Evolutionary conservation across 2,888 invertebrate species (phyloP).

Genomic region (Sphaerophoria taeniata): DNA sequence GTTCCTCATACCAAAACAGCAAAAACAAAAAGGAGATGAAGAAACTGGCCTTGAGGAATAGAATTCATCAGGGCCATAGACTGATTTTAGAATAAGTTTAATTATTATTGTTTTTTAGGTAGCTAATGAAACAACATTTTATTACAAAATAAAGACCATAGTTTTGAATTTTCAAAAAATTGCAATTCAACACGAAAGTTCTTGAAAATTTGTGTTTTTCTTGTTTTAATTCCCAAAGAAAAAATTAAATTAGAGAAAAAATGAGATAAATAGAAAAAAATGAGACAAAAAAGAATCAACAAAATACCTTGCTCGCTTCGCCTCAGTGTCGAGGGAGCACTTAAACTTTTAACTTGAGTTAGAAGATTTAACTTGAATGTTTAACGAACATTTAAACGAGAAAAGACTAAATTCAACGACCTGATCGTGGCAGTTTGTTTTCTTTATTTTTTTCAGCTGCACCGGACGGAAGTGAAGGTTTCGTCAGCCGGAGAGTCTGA

Average conservation of each 20-base stretch:
- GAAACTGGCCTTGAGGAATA: constrained; percentile 46
- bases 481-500: constrained; percentile 53
- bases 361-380: constrained; percentile 13
- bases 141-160: constrained; percentile 30
- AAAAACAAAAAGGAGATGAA: constrained; percentile 45
- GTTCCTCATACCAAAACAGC: constrained; percentile 76
- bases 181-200: not conserved
- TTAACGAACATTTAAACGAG: not conserved
- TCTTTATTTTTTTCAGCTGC: constrained; percentile 58
- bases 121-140: constrained; percentile 8
- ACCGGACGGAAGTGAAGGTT: constrained; percentile 30
- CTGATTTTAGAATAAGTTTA: constrained; percentile 61
- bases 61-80: constrained; percentile 38
- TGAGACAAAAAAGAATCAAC: constrained; percentile 21
- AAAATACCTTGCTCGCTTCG: not conserved
- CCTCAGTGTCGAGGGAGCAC: not conserved
- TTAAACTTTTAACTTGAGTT: constrained; percentile 27
- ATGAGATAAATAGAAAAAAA: constrained; percentile 42
- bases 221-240: constrained; percentile 42
- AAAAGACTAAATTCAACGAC: constrained; percentile 25
- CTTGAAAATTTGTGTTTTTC: constrained; percentile 9
- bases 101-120: constrained; percentile 35
- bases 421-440: constrained; percentile 53
- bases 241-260: constrained; percentile 33
- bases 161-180: constrained; percentile 2